Conservation (phyloP, 2,113 vertebrate species). For the Casuarius casuarius region DNA sequence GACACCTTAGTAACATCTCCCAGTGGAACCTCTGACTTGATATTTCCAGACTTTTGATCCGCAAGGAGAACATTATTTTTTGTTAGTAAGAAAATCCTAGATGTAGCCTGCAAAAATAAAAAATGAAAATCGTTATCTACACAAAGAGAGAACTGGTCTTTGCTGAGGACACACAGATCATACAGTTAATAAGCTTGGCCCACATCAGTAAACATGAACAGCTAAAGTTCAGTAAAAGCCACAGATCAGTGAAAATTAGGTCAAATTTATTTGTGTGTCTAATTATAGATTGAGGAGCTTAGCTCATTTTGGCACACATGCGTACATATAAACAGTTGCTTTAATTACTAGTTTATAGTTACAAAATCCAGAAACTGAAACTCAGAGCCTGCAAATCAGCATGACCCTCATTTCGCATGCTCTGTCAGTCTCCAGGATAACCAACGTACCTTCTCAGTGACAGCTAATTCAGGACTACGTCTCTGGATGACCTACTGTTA, state of each 20-base stretch:
- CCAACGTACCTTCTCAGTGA: not conserved
- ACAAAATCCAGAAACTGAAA: slow-evolving; percentile 1
- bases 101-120: slow-evolving; percentile 75
- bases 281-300: slow-evolving; percentile 31
- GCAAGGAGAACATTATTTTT: slow-evolving; percentile 92
- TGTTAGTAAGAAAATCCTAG: slow-evolving; percentile 95
- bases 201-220: not conserved
- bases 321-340: slow-evolving; percentile 4
- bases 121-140: not conserved
- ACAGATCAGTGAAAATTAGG: slow-evolving; percentile 12
- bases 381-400: not conserved
- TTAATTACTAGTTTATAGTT: slow-evolving; percentile 26
- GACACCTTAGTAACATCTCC: slow-evolving; percentile 92
- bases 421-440: not conserved
- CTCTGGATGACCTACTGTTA: not conserved
- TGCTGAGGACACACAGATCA: not conserved
- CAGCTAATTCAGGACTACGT: not conserved
- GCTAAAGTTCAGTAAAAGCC: not conserved
- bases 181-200: not conserved
- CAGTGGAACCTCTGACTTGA: slow-evolving; percentile 92
- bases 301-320: slow-evolving; percentile 17
- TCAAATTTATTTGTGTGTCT: slow-evolving; percentile 19
- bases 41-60: slow-evolving; percentile 95
- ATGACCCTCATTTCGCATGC: slow-evolving; percentile 4
- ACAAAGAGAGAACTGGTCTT: not conserved